Percentiles rank a stretch among this genome's conserved stretches.
phyloP scores from a whole-genome alignment of 2,797 vertebrate species.

The Poecilia velifera region DNA sequence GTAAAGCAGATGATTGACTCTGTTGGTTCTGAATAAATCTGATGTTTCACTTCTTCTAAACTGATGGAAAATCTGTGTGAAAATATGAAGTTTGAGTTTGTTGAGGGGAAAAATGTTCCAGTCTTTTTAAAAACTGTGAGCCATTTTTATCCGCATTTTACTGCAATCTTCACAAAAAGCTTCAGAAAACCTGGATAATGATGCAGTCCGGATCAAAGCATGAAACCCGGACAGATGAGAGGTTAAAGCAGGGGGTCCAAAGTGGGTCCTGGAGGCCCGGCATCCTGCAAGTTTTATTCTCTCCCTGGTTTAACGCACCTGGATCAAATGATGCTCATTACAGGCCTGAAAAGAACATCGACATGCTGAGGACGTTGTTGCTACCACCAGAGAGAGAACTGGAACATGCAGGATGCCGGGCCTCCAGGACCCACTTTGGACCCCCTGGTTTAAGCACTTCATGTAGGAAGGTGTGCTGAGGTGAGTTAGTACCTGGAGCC shows the following conservation, averaged over 20 bases:
- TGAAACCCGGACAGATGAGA: background rate
- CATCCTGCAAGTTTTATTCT: too few species aligned
- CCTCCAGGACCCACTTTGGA: too few species aligned
- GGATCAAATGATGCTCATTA: too few species aligned
- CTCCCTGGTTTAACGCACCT: too few species aligned
- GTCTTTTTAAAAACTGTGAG: background rate
- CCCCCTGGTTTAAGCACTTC: background rate
- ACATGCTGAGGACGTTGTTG: too few species aligned
- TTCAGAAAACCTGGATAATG: background rate
- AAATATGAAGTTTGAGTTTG: background rate
- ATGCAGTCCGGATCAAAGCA: background rate
- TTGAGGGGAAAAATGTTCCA: background rate
- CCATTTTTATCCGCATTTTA: background rate
- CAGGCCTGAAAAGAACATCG: too few species aligned
- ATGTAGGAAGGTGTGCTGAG: background rate
- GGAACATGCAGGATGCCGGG: too few species aligned
- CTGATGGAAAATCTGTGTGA: background rate
- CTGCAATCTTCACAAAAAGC: background rate
- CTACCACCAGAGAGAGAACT: too few species aligned
- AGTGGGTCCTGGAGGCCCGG: too few species aligned
- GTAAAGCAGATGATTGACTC: too few species aligned
- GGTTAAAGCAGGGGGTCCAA: too few species aligned
- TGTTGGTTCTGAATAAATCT: background rate
- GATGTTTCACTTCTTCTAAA: background rate
- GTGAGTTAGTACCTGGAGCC: constrained; percentile 52